Evolutionary conservation across 1,140 invertebrate genomes (phyloP), one percentile per base, ranked within the genome.

Genomic region (Drosophila tani): DNA sequence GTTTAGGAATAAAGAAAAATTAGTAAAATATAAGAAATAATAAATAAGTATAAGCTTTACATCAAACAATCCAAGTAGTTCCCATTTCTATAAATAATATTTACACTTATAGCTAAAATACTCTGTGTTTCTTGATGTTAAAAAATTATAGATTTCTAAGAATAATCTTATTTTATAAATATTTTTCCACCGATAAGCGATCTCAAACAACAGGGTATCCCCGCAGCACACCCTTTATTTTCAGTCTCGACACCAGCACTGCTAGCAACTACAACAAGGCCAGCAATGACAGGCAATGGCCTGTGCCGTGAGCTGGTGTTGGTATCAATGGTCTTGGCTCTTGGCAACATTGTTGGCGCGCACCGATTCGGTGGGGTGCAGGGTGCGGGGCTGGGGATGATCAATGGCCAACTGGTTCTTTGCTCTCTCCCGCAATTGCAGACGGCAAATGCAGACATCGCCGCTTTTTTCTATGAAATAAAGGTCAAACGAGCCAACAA

Each of bases 371-470:
- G n/a, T 40, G 29, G n/a, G 21, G 7, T 27, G n/a, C 8, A 29
- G 35, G 29, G 27, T 32, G 62, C 57, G 51, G 47, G 45, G 53
- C 38, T 40, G 57, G 63, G 59, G 79, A 85, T 73, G 82, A 84
- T 81, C 66, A 71, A 71, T 77, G 74, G 83, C 79, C 76, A 87
- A 88, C 84, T 84, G 84, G 84, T 87, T 88, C 84, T 81, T 64
- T 81, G 62, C 75, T 76, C 77, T 80, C 82, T 86, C 82, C 79
- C 69, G 64, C 82, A 77, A 77, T 55, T 66, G 73, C 79, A 82
- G 74, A 77, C 79, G 50, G 60, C 65, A 64, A 88, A 84, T 84
- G 78, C 85, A 88, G 84, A 88, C 74, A 83, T 88, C 73, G 82
- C 24, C 56, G 51, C 69, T 49, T 78, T 84, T 67, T 81, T 75